Evolutionary conservation across 2,113 vertebrate species (phyloP).

Genomic region (Plotosus lineatus): DNA sequence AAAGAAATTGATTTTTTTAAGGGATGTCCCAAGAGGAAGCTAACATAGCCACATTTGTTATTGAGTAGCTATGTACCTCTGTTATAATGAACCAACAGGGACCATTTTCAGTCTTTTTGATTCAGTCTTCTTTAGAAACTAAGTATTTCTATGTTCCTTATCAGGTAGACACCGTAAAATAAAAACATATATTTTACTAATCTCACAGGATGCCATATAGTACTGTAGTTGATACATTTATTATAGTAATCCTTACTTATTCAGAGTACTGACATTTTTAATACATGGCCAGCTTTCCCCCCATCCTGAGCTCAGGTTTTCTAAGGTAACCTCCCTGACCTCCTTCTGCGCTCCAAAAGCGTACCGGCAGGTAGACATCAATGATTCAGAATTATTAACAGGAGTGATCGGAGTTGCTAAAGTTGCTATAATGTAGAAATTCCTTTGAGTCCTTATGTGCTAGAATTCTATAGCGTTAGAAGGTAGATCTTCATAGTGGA

Average conservation of each 20-base stretch:
- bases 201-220: constrained; percentile 33
- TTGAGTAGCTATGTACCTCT: constrained; percentile 48
- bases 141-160: constrained; percentile 30
- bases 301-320: constrained; percentile 54
- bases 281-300: constrained; percentile 24
- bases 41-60: constrained; percentile 6
- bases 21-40: background rate
- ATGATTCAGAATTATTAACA: background rate
- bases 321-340: constrained; percentile 33
- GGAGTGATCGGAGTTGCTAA: constrained; percentile 4
- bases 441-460: background rate
- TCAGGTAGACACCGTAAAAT: constrained; percentile 33
- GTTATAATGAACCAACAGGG: constrained; percentile 39
- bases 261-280: constrained; percentile 33
- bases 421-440: constrained; percentile 30
- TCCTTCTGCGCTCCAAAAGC: constrained; percentile 25
- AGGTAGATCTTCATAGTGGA: background rate
- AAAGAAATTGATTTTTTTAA: background rate
- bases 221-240: constrained; percentile 31
- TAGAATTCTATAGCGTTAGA: constrained; percentile 30
- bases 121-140: constrained; percentile 35
- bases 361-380: background rate
- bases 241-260: constrained; percentile 20
- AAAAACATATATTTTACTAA: constrained; percentile 31
- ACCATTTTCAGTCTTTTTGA: constrained; percentile 2